Base-by-base conservation (phyloP, 1,140 invertebrate genomes). In the Drosophila busckii region DNA sequence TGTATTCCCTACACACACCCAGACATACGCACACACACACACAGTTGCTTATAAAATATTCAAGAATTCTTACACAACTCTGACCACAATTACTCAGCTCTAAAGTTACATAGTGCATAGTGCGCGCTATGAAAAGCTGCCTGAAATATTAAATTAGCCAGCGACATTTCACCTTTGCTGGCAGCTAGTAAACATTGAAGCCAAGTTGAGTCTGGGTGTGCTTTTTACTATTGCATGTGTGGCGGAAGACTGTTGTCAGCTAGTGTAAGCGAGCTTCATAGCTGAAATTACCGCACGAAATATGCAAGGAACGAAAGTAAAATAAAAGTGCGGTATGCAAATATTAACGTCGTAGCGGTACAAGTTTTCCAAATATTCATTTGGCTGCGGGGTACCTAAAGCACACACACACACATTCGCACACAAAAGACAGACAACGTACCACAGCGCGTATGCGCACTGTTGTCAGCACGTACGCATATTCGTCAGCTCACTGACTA, bases 251-350 rank as follows among this genome's bases (percentile, higher is more conserved):
- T 20, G 52, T 53, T 64, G 38, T 38, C 15, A 10, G 44, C 17
- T 32, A 28, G 17, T 41, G 22, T 31, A 38, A 52, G 46, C 53
- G 69, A 45, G 34, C 19, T 22, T 41, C 55, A 49, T 56, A 48
- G 38, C 53, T 65, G 45, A 80, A 80, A 80, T 80, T 80, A 58
- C 46, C 54, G n/a, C 68, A 70, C 58, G 73, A 78, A 68, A 78
- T 78, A 78, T 78, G 71, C 71, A 80, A 78, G 68, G 73, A 32
- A 53, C 62, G 56, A 73, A 78, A 73, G 59, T 75, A 78, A 80
- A 78, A 80, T 73, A n/a, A n/a, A n/a, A n/a, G n/a, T n/a, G n/a
- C n/a, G n/a, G n/a, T n/a, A n/a, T n/a, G n/a, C n/a, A n/a, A n/a
- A n/a, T n/a, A n/a, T n/a, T n/a, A n/a, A n/a, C n/a, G n/a, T 67